Conservation (phyloP, 2,888 invertebrate genomes). For the Listrodromus nycthemerus region DNA sequence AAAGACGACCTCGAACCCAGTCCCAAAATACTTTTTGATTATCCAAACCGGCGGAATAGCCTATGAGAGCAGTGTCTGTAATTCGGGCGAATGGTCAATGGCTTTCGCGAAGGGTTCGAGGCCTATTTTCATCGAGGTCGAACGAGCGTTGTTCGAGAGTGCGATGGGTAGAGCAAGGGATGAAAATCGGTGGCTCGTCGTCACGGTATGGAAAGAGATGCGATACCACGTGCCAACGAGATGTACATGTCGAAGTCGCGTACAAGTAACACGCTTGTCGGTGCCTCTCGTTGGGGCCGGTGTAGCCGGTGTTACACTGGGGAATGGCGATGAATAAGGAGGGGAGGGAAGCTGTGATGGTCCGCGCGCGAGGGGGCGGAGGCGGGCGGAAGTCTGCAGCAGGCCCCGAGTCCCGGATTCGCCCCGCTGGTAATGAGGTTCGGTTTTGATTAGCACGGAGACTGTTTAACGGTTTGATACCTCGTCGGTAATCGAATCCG, state of each 20-base stretch:
- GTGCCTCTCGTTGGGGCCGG: constrained; percentile 30
- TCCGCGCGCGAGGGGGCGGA: constrained; percentile 16
- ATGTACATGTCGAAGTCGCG: constrained; percentile 27
- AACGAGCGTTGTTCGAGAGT: constrained; percentile 28
- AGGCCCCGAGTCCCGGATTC: constrained; percentile 69
- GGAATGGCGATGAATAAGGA: constrained; percentile 38
- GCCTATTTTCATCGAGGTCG: constrained; percentile 42
- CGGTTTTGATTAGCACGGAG: constrained; percentile 85
- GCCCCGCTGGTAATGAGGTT: constrained; percentile 84
- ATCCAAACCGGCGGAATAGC: constrained; percentile 5
- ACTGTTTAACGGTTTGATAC: constrained; percentile 85
- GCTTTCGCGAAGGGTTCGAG: constrained; percentile 32
- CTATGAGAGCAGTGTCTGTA: constrained; percentile 23
- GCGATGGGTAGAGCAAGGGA: background rate
- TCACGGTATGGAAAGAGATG: constrained; percentile 52
- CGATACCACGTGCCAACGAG: constrained; percentile 50
- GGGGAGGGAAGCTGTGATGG: constrained; percentile 50
- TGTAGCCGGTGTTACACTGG: constrained; percentile 42
- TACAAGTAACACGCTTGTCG: constrained; percentile 39
- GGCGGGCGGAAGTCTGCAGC: constrained; percentile 50
- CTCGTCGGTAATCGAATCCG: constrained; percentile 85
- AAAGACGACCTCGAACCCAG: background rate
- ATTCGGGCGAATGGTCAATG: constrained; percentile 40
- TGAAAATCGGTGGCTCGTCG: background rate
- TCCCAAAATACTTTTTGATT: constrained; percentile 6